Percentiles rank a stretch among this genome's conserved stretches.
Conservation (phyloP, 2,797 vertebrate genomes). For the Neosilurus hyrtlii region DNA sequence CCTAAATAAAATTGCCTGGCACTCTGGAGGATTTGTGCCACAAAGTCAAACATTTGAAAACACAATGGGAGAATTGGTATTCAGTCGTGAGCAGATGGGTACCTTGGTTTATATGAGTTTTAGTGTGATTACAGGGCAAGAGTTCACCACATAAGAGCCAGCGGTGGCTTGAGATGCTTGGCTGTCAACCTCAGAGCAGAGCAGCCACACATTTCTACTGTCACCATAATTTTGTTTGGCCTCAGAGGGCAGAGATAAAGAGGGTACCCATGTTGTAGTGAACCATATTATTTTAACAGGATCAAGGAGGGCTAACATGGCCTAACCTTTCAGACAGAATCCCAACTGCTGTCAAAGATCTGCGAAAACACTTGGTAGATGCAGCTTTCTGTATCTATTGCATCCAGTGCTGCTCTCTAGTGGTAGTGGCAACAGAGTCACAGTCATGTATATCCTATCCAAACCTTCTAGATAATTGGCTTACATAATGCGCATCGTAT, state of each 20-base stretch:
- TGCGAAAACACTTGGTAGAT: not conserved
- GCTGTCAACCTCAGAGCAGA: constrained; percentile 56
- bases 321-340: not conserved
- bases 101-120: constrained; percentile 45
- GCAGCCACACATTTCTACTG: constrained; percentile 23
- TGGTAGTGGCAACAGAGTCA: constrained; percentile 44
- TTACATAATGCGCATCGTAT: not conserved
- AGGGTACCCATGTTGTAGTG: not conserved
- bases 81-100: constrained; percentile 3
- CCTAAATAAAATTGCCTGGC: constrained; percentile 33
- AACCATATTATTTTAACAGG: constrained; percentile 6
- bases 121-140: constrained; percentile 75
- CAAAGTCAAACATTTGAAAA: constrained; percentile 15
- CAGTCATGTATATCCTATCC: not conserved
- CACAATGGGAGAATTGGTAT: constrained; percentile 23
- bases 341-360: not conserved
- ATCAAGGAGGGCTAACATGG: not conserved
- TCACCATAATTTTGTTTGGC: constrained; percentile 32
- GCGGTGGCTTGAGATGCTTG: constrained; percentile 51
- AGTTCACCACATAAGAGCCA: constrained; percentile 67
- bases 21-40: not conserved
- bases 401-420: constrained; percentile 65
- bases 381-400: constrained; percentile 34
- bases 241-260: constrained; percentile 17
- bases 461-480: not conserved